A percentile compares a stretch with the other conserved stretches of the same genome.
phyloP scores from a whole-genome alignment of 2,113 vertebrate species.

The Talpa occidentalis region DNA sequence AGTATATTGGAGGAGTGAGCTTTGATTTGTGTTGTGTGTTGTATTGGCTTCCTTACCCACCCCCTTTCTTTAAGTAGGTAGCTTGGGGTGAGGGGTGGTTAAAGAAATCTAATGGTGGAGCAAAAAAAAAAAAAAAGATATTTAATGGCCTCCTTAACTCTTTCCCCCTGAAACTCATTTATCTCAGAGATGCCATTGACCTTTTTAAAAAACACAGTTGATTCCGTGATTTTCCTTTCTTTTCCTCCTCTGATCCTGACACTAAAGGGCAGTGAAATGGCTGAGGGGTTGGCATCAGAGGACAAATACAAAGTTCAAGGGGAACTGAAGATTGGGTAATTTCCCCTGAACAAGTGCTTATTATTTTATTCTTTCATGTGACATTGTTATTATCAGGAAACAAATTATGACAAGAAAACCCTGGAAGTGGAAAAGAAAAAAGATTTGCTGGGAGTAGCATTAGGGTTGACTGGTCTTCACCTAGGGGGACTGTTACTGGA shows the following conservation, averaged over 20 bases:
- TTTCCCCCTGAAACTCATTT: neutral
- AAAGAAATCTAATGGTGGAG: neutral
- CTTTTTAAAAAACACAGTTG: neutral
- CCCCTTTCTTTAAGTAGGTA: neutral
- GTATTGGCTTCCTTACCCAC: neutral
- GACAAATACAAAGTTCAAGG: constrained; percentile 67
- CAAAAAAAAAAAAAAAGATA: neutral
- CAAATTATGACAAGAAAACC: neutral
- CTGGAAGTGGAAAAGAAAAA: neutral
- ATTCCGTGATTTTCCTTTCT: neutral
- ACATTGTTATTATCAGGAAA: constrained; percentile 25
- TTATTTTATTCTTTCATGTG: constrained; percentile 8
- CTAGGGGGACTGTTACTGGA: neutral
- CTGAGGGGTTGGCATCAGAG: constrained; percentile 49
- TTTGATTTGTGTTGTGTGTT: neutral
- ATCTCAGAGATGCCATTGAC: neutral
- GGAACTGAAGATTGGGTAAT: constrained; percentile 52
- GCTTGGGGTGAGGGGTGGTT: neutral
- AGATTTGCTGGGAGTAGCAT: neutral
- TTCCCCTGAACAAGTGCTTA: neutral
- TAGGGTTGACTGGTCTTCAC: neutral
- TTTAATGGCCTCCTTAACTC: neutral
- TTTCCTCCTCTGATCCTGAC: constrained; percentile 30
- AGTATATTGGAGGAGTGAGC: neutral
- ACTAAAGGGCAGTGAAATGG: constrained; percentile 34